A percentile compares a stretch with the other conserved stretches of the same genome.
Evolutionary conservation across 2,888 invertebrate species (phyloP).

Genomic region (Monoplex corrugatus): DNA sequence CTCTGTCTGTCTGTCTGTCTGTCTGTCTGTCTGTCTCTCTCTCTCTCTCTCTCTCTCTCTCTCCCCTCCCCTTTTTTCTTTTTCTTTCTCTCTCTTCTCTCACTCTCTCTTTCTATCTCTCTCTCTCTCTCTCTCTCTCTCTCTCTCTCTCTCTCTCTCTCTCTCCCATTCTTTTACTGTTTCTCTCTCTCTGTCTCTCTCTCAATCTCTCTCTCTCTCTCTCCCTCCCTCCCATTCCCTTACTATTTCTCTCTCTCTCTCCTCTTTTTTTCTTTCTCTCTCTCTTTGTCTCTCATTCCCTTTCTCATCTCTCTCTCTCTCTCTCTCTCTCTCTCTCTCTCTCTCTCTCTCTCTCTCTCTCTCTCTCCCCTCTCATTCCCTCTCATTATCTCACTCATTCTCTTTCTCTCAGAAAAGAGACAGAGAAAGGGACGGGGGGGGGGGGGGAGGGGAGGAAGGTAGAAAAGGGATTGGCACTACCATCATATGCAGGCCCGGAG

Average conservation of each 20-base stretch:
- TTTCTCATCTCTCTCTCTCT: conserved; percentile 20
- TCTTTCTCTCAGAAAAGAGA: not conserved
- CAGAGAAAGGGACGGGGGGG: too few relatives aligned
- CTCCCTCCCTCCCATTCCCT: not conserved
- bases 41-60: conserved; percentile 21
- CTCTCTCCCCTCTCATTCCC: not conserved
- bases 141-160: not conserved
- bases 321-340: conserved; percentile 8
- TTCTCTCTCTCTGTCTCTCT: conserved; percentile 15
- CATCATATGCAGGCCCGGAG: too few relatives aligned
- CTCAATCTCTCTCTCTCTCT: too few relatives aligned
- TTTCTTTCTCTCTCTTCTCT: too few relatives aligned
- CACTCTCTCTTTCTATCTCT: not conserved
- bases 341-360: conserved; percentile 23
- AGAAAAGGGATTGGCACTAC: too few relatives aligned
- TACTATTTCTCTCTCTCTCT: not conserved
- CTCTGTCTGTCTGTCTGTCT: conserved; percentile 24
- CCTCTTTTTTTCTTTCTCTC: not conserved
- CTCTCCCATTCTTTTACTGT: not conserved
- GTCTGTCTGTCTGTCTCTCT: not conserved
- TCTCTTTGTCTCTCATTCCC: not conserved
- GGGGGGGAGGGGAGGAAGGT: too few relatives aligned
- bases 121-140: not conserved
- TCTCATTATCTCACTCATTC: not conserved
- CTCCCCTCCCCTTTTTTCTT: not conserved